A percentile compares a stretch with the other conserved stretches of the same genome.
These are phyloP conservation scores for Ligdia adustata DNA, from an alignment of 2,888 invertebrate genomes.

Conservation along the genomic window DNA sequence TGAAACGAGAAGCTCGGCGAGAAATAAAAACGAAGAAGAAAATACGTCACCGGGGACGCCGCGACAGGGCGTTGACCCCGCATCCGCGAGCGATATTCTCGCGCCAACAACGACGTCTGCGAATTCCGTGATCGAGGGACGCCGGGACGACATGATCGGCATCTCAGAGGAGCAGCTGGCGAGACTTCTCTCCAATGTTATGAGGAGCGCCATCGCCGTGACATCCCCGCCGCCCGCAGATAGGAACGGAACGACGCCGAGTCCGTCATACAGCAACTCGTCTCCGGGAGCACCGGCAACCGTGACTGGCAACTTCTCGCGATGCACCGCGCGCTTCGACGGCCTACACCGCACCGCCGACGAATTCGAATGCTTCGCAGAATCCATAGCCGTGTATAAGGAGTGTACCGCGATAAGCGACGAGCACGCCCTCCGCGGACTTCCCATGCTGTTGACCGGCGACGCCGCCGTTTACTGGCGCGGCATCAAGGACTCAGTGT, in stretches of 20 bases:
- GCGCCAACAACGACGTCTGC: too few relatives aligned
- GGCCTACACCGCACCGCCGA: background rate
- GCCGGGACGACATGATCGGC: background rate
- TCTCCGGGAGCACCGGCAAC: background rate
- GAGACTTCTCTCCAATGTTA: background rate
- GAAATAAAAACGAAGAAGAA: too few relatives aligned
- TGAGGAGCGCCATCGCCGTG: background rate
- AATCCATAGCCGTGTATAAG: background rate
- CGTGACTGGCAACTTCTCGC: background rate
- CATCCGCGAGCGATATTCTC: too few relatives aligned
- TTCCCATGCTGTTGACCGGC: background rate
- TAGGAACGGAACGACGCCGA: background rate
- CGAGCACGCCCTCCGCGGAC: conserved; percentile 2
- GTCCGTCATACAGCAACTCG: too few relatives aligned
- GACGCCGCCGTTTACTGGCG: conserved; percentile 7
- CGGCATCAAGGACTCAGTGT: background rate
- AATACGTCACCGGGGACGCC: too few relatives aligned
- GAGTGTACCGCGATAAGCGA: too few relatives aligned
- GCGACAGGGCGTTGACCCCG: too few relatives aligned
- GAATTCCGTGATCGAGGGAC: conserved; percentile 5
- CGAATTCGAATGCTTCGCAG: background rate
- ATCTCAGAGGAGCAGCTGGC: background rate
- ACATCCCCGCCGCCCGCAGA: background rate
- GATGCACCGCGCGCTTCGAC: background rate
- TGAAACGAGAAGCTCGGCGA: too few relatives aligned